Evolutionary conservation across 2,888 invertebrate genomes (phyloP).

Genomic region (Nomada flava): DNA sequence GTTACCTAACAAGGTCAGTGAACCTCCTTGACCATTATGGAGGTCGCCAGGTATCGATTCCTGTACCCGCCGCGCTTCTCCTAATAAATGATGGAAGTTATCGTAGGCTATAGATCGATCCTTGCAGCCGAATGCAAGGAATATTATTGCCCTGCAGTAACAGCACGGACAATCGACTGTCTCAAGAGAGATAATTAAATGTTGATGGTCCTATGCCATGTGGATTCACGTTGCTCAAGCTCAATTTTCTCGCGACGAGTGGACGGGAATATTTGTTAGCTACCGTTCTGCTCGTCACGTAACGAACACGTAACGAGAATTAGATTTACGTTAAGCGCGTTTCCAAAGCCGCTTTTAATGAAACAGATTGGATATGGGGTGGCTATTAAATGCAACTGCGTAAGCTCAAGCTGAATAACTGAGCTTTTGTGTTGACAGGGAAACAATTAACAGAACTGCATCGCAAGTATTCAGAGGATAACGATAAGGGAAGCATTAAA

Average conservation of each 20-base stretch:
- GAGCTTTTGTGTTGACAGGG: neutral
- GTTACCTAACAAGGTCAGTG: constrained; percentile 65
- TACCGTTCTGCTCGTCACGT: neutral
- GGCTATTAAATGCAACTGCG: constrained; percentile 37
- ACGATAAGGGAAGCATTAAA: neutral
- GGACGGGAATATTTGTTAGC: neutral
- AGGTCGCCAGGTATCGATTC: constrained; percentile 66
- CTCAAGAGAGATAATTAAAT: neutral
- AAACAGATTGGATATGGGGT: constrained; percentile 3
- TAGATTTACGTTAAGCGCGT: neutral
- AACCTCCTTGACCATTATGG: constrained; percentile 72
- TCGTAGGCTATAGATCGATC: constrained; percentile 49
- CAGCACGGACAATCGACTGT: neutral
- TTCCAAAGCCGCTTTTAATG: constrained; percentile 20
- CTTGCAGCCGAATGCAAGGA: constrained; percentile 10
- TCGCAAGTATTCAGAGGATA: neutral
- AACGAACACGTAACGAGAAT: constrained; percentile 8
- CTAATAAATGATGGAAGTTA: constrained; percentile 61
- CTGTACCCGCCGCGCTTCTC: constrained; percentile 38
- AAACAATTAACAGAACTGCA: no score
- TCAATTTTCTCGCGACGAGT: neutral
- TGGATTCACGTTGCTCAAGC: neutral
- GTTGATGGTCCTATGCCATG: no score
- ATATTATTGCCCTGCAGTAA: neutral
- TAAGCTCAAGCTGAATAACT: neutral